phyloP scores from a whole-genome alignment of 1,140 invertebrate species.

The Caenorhabditis latens region DNA sequence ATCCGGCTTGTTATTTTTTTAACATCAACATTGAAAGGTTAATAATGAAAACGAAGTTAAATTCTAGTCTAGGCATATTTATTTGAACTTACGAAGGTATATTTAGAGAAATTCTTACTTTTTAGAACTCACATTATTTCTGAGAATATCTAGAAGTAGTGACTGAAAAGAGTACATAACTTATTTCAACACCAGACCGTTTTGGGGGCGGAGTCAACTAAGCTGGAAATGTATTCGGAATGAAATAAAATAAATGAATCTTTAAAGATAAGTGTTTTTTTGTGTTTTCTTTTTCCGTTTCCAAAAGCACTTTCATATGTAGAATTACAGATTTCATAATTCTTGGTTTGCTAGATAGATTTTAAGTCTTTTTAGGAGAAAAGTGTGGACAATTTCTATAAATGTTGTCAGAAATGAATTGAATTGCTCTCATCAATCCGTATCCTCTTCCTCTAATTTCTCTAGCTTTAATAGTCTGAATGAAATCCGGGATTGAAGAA shows the following conservation, averaged over 20 bases:
- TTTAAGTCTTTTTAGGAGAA: neutral
- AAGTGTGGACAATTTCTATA: neutral
- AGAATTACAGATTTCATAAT: constrained; percentile 1
- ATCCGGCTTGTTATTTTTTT: too few species aligned
- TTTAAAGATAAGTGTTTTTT: neutral
- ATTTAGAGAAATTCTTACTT: too few species aligned
- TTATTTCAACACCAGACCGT: neutral
- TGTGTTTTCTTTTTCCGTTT: neutral
- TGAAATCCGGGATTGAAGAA: neutral
- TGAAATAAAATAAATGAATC: neutral
- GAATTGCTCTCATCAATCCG: neutral
- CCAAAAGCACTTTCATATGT: constrained; percentile 5
- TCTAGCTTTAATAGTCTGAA: neutral
- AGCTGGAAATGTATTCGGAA: constrained; percentile 12
- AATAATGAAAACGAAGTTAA: too few species aligned
- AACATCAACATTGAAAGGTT: too few species aligned
- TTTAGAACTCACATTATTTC: too few species aligned
- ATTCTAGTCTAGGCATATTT: too few species aligned
- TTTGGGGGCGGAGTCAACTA: neutral
- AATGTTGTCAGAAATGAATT: constrained; percentile 12
- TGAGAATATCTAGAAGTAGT: too few species aligned
- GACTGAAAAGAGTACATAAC: neutral
- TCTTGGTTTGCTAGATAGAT: constrained; percentile 11
- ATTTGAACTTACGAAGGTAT: too few species aligned
- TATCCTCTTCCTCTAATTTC: neutral